Conservation (phyloP, 2,888 invertebrate species). For the Macrosoma leucophasiata region DNA sequence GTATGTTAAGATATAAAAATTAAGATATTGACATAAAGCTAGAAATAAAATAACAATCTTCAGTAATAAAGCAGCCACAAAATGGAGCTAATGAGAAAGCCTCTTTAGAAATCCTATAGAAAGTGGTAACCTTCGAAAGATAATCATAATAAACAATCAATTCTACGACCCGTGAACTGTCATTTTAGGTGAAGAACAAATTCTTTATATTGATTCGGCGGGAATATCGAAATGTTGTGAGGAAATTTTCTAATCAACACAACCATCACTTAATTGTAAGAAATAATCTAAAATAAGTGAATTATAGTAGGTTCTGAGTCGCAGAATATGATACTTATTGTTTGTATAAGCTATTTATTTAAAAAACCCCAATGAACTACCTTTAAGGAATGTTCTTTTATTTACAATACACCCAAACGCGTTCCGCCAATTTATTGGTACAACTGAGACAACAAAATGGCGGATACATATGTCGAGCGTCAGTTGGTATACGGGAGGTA, state of each 20-base stretch:
- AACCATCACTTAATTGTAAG: too few relatives aligned
- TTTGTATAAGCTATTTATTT: constrained; percentile 43
- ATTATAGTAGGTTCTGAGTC: constrained; percentile 15
- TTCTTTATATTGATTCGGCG: too few relatives aligned
- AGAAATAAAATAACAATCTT: neutral
- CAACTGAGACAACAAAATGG: constrained; percentile 3
- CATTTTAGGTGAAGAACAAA: too few relatives aligned
- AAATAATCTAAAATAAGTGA: too few relatives aligned
- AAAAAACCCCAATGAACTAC: constrained; percentile 52
- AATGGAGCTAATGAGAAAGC: constrained; percentile 42
- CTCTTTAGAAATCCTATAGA: constrained; percentile 49
- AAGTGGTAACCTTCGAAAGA: constrained; percentile 51
- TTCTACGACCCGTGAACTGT: too few relatives aligned
- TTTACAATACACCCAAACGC: constrained; percentile 34
- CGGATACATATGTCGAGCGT: constrained; percentile 9
- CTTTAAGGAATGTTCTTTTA: constrained; percentile 58
- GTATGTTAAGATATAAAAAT: neutral
- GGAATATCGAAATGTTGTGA: too few relatives aligned
- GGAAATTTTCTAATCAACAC: too few relatives aligned
- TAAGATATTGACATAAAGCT: neutral
- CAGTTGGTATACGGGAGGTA: too few relatives aligned
- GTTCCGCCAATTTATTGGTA: constrained; percentile 8
- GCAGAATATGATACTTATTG: constrained; percentile 42
- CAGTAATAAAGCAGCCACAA: constrained; percentile 20
- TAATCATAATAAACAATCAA: too few relatives aligned